Evolutionary conservation across 2,888 invertebrate genomes (phyloP), one percentile per base, ranked within the genome.

Genomic region (Sabatieria punctata): DNA sequence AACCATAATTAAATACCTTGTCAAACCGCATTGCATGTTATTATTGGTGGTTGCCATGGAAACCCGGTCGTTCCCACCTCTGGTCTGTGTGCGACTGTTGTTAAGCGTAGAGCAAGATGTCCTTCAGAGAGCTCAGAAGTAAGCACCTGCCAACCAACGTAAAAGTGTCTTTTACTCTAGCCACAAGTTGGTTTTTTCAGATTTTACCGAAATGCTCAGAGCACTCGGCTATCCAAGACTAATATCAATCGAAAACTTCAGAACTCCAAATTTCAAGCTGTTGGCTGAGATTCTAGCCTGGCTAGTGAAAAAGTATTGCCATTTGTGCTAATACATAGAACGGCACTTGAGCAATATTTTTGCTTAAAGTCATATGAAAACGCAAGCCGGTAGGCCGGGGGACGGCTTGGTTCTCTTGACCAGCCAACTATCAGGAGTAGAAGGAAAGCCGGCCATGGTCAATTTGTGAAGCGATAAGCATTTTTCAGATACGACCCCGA

Each of bases 191-290:
- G 36, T 18, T 48, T 40, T 61, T 67, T 39, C 59, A 93, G 91
- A 89, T 75, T 81, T 93, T 60, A 83, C 85, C 43, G 95, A 97
- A 72, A 85, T 86, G 69, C 79, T 93, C 13, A 77, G 91, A 45
- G 78, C 84, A 0, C 73, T 97, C 19, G 89, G 89, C 1, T 97
- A 85, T 69, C 83, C 84, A 0, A 77, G 81, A 15, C 73, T 81
- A 24, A 82, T 97, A 55, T 91, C 93, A 0, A 73, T 93, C 69
- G 89, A 86, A 66, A 86, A 85, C 67, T 91, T 91, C 68, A 75
- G 85, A 22, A 74, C 73, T 27, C 84, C 89, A 0, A 89, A 89
- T 72, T 97, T 97, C 72, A 77, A 79, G 48, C 72, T 93, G 48
- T 80, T 93, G 46, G 85, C 88, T 51, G 83, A 85, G 66, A 78